Base-by-base conservation (phyloP, 1,140 invertebrate species). In the Panulirus ornatus region DNA sequence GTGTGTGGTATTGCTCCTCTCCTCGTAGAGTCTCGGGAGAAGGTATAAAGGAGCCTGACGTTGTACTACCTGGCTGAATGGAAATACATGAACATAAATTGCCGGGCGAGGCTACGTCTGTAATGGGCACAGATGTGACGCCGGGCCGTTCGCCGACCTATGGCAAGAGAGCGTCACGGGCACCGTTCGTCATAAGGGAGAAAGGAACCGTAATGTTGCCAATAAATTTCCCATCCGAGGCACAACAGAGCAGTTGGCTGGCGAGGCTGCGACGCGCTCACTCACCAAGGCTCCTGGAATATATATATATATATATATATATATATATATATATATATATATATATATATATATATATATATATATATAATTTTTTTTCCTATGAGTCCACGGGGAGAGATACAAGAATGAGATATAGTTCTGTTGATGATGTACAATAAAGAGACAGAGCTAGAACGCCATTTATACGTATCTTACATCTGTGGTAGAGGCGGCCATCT, bases 131-230 rank as follows among this genome's bases (percentile, higher is more conserved):
- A 83, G 87, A 89, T 89, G 87, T 89, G 87, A 89, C 87, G 78
- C 47, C 44, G 87, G n/a, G 66, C 79, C 79, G 83, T 89, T 89
- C 87, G 83, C 79, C 63, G 75, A 89, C 83, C 83, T 89, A 89
- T 89, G 87, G 87, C 87, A 89, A 83, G 78, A 71, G 78, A 83
- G 54, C 87, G 87, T 89, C 87, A 89, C 87, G 79, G 87, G 78
- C 36, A 40, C 87, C 87, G 87, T 89, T 89, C 87, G 87, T 89
- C 87, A 89, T 89, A 89, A 89, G 87, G 87, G 54, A 89, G 87
- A 89, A 89, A 89, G 87, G 87, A 89, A 89, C 87, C 73, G 87
- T 89, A 89, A 89, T 89, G 87, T 83, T 66, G 79, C 81, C 78
- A 82, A 89, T 89, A 89, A 89, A 89, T 89, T 89, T 89, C 87